Conservation (phyloP, 2,113 vertebrate species). For the Macquaria ambigua region DNA sequence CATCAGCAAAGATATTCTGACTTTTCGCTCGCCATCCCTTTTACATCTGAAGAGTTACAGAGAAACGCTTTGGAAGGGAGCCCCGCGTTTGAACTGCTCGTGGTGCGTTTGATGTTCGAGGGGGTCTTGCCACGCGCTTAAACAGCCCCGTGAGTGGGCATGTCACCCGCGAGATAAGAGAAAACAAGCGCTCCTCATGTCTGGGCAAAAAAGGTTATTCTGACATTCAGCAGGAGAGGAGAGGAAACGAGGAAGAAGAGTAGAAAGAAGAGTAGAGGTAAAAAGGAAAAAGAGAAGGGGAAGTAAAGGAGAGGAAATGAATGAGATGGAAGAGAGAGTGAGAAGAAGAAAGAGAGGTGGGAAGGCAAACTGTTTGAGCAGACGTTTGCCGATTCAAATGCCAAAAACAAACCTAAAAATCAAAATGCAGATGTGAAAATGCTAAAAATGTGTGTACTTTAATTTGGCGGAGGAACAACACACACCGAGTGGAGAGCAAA, state of each 20-base stretch:
- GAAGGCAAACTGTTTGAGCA: too few relatives aligned
- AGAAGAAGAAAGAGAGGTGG: background rate
- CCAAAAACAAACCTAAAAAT: too few relatives aligned
- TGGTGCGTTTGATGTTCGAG: slow-evolving; percentile 43
- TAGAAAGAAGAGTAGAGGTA: background rate
- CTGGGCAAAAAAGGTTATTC: slow-evolving; percentile 46
- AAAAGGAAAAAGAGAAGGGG: background rate
- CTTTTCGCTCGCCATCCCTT: background rate
- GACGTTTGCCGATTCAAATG: too few relatives aligned
- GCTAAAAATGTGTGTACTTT: too few relatives aligned
- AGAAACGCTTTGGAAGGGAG: slow-evolving; percentile 14
- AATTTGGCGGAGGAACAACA: too few relatives aligned
- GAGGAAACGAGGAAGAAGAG: background rate
- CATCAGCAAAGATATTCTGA: slow-evolving; percentile 31
- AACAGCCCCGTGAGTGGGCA: slow-evolving; percentile 45
- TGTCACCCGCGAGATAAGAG: slow-evolving; percentile 55
- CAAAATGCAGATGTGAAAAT: too few relatives aligned
- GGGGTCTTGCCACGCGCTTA: background rate
- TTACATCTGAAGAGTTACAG: slow-evolving; percentile 21
- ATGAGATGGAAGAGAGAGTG: background rate
- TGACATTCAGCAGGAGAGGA: slow-evolving; percentile 27
- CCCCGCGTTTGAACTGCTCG: slow-evolving; percentile 35
- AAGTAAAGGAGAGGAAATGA: background rate
- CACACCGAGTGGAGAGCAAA: too few relatives aligned
- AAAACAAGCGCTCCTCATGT: slow-evolving; percentile 71